Evolutionary conservation across 2,888 invertebrate species (phyloP).

Genomic region (Myopa testacea): DNA sequence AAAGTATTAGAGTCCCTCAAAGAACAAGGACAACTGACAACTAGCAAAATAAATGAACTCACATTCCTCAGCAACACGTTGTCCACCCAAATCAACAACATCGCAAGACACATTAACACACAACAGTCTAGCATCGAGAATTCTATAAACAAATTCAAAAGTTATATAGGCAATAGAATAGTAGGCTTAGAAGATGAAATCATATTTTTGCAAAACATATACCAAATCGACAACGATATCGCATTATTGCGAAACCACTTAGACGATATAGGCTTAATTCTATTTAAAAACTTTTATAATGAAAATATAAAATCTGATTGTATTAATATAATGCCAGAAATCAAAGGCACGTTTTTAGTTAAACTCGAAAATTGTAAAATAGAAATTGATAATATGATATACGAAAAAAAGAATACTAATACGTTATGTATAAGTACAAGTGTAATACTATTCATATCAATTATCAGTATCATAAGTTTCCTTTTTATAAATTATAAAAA

Average conservation of each 20-base stretch:
- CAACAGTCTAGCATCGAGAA: conserved; percentile 44
- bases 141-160: conserved; percentile 42
- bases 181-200: too few relatives aligned
- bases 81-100: conserved; percentile 46
- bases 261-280: conserved; percentile 39
- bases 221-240: conserved; percentile 46
- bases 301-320: conserved; percentile 33
- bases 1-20: conserved; percentile 37
- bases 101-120: conserved; percentile 46
- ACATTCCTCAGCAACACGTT: conserved; percentile 39
- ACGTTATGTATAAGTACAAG: conserved; percentile 20
- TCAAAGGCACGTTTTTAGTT: conserved; percentile 36
- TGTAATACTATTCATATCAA: conserved; percentile 13
- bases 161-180: conserved; percentile 35
- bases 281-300: conserved; percentile 68
- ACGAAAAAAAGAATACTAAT: conserved; percentile 22
- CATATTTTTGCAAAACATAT: too few relatives aligned
- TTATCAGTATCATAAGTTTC: neutral
- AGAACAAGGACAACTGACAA: conserved; percentile 37
- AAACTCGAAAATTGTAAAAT: conserved; percentile 44
- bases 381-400: conserved; percentile 36
- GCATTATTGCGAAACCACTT: conserved; percentile 40
- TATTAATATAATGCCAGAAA: conserved; percentile 33
- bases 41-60: conserved; percentile 39
- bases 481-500: too few relatives aligned